Conservation (phyloP, 64 coral and sea anemone species). For the Actinia equina region DNA sequence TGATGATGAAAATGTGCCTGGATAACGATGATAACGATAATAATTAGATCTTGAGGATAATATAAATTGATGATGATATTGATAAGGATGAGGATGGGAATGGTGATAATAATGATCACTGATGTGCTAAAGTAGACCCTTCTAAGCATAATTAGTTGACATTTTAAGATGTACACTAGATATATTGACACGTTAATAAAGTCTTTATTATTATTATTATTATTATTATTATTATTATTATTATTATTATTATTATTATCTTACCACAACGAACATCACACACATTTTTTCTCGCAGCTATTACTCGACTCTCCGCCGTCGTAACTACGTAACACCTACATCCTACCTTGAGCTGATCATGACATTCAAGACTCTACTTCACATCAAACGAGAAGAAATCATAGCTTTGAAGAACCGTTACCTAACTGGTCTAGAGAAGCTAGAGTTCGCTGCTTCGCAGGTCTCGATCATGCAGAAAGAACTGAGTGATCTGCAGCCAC, state of each 20-base stretch:
- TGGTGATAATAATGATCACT: too few relatives aligned
- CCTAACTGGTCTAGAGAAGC: conserved; percentile 80
- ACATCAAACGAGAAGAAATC: conserved; percentile 96
- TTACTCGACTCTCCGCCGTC: conserved; percentile 79
- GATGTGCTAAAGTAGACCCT: too few relatives aligned
- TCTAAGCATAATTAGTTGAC: too few relatives aligned
- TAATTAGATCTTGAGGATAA: too few relatives aligned
- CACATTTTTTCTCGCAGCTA: conserved; percentile 51
- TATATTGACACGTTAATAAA: too few relatives aligned
- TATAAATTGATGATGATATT: too few relatives aligned
- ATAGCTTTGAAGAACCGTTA: conserved; percentile 89
- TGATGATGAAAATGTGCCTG: not conserved
- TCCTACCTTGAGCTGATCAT: conserved; percentile 97
- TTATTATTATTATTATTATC: too few relatives aligned
- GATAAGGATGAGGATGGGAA: too few relatives aligned
- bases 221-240: too few relatives aligned
- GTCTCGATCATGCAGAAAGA: conserved; percentile 99
- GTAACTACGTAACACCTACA: conserved; percentile 98
- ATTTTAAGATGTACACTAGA: too few relatives aligned
- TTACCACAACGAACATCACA: not conserved
- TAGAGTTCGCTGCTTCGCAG: conserved; percentile 97
- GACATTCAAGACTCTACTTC: conserved; percentile 91
- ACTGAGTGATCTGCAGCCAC: conserved; percentile 86
- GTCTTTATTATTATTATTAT: too few relatives aligned
- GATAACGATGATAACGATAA: not conserved